Evolutionary conservation across 37 sponge, comb jelly and placozoan species (phyloP).

Genomic region (Cladorhizidae sp.): DNA sequence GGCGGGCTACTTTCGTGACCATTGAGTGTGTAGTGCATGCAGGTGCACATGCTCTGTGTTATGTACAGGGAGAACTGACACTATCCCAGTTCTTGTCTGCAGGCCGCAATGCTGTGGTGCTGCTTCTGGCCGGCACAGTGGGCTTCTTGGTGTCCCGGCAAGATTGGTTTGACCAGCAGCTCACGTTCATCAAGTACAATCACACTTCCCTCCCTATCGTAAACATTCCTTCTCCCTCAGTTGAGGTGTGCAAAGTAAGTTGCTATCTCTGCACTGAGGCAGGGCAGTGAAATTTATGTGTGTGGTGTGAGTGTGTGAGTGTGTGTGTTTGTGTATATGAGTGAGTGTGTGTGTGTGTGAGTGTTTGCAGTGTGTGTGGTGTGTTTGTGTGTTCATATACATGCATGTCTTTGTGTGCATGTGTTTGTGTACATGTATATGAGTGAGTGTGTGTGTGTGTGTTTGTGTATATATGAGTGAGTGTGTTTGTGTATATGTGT

Average conservation of each 20-base stretch:
- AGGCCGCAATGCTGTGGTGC: constrained; percentile 86
- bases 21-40: too few species aligned
- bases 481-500: too few species aligned
- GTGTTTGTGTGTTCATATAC: too few species aligned
- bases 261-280: neutral
- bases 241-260: constrained; percentile 13
- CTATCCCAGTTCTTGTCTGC: neutral
- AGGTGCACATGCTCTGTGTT: too few species aligned
- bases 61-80: too few species aligned
- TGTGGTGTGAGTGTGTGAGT: neutral
- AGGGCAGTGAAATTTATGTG: neutral
- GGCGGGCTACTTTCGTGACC: too few species aligned
- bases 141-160: constrained; percentile 46
- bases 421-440: too few species aligned
- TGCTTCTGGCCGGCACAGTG: constrained; percentile 73
- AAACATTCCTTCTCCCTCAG: constrained; percentile 1
- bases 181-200: constrained; percentile 10
- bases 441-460: too few species aligned
- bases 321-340: neutral
- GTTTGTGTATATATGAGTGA: too few species aligned
- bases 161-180: constrained; percentile 28
- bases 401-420: too few species aligned
- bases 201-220: constrained; percentile 12
- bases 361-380: neutral
- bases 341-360: neutral